A percentile compares a stretch with the other conserved stretches of the same genome.
Evolutionary conservation across 1,140 invertebrate species (phyloP).

Genomic region (Lordiphosa stackelbergi): DNA sequence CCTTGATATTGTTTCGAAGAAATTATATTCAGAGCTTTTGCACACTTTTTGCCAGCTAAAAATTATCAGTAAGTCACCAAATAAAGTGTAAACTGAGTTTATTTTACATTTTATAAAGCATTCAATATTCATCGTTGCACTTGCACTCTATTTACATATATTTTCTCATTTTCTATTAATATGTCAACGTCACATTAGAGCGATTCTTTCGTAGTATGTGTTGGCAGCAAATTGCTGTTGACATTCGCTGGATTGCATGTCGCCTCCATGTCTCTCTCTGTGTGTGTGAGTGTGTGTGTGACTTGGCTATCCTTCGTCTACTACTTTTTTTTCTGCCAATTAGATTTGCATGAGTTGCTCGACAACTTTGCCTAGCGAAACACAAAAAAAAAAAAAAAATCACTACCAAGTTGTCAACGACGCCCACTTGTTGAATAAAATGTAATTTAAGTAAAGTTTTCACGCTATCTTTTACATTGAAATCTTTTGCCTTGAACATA

Average conservation of each 20-base stretch:
- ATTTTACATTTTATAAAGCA: background rate
- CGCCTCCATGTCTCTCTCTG: background rate
- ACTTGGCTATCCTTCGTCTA: conserved; percentile 16
- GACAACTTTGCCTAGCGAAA: conserved; percentile 1
- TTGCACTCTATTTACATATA: background rate
- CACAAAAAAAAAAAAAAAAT: conserved; percentile 14
- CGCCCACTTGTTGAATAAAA: conserved; percentile 61
- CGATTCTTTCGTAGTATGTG: conserved; percentile 19
- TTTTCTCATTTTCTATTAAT: conserved; percentile 24
- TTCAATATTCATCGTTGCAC: background rate
- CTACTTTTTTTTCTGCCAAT: conserved; percentile 10
- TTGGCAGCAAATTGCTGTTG: too few relatives aligned
- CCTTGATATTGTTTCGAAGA: too few relatives aligned
- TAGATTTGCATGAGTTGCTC: conserved; percentile 30
- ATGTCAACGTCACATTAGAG: conserved; percentile 39
- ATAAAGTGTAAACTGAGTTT: too few relatives aligned
- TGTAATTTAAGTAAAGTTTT: conserved; percentile 48
- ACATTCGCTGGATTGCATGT: too few relatives aligned
- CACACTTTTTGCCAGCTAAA: too few relatives aligned
- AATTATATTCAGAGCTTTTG: too few relatives aligned
- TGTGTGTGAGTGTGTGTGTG: conserved; percentile 16
- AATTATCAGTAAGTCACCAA: too few relatives aligned
- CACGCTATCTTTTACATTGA: conserved; percentile 7
- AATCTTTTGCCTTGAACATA: too few relatives aligned
- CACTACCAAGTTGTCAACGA: conserved; percentile 40